Evolutionary conservation across 2,797 vertebrate species (phyloP).

Genomic region (Otolemur crassicaudatus): DNA sequence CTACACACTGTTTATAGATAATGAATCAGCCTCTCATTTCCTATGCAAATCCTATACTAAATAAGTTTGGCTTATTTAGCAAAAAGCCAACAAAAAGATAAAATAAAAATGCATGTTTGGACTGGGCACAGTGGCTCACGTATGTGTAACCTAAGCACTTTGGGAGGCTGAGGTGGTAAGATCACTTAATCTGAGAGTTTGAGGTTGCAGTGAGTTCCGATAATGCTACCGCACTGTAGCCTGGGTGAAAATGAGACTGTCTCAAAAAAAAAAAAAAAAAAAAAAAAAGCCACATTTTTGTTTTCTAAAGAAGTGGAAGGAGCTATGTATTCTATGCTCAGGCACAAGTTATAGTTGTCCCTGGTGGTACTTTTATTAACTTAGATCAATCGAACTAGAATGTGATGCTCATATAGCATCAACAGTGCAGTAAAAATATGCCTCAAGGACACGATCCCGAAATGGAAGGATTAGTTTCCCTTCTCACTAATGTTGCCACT

Average conservation of each 20-base stretch:
- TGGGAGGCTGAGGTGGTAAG: too few species aligned
- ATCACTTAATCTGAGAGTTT: too few species aligned
- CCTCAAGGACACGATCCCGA: neutral
- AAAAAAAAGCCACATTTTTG: neutral
- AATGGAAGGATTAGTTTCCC: neutral
- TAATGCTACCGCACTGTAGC: too few species aligned
- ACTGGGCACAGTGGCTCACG: too few species aligned
- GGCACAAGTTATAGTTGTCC: neutral
- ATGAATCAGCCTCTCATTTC: neutral
- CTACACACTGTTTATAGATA: neutral
- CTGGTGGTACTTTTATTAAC: neutral
- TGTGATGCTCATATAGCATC: accelerated
- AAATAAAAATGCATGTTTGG: conserved; percentile 46
- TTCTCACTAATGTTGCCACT: neutral
- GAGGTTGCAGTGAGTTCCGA: too few species aligned
- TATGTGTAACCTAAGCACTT: too few species aligned
- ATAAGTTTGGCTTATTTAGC: neutral
- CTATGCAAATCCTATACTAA: neutral
- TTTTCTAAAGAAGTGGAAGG: conserved; percentile 30
- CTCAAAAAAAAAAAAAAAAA: too few species aligned
- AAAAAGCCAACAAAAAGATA: neutral
- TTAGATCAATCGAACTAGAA: neutral
- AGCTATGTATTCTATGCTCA: neutral
- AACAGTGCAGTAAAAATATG: neutral
- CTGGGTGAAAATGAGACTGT: too few species aligned